Evolutionary conservation across 2,797 vertebrate species (phyloP).

Genomic region (Garrulus glandarius): DNA sequence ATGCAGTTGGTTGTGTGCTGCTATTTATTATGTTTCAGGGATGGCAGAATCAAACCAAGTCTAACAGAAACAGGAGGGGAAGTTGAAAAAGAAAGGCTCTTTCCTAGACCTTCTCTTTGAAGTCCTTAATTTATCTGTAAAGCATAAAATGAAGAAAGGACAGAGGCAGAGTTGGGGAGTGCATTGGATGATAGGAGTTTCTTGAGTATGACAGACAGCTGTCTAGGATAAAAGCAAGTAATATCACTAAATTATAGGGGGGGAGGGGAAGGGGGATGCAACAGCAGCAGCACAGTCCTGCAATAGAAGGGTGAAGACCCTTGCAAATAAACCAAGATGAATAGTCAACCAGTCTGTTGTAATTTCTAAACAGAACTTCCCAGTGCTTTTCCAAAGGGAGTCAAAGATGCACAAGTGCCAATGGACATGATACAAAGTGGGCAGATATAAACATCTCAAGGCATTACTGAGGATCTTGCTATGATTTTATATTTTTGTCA

Average conservation of each 20-base stretch:
- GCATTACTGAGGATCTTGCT: neutral
- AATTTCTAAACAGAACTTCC: neutral
- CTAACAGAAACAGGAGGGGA: neutral
- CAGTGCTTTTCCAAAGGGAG: neutral
- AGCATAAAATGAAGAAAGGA: neutral
- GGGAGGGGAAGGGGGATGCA: fast-evolving
- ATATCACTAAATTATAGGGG: neutral
- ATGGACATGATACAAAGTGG: neutral
- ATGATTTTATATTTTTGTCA: neutral
- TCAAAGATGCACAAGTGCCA: neutral
- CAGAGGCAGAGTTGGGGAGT: neutral
- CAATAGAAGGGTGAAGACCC: neutral
- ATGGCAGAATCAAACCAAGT: neutral
- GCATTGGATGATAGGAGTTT: neutral
- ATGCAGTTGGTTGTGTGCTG: neutral
- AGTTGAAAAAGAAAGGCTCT: neutral
- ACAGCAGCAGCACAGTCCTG: neutral
- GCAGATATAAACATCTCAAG: neutral
- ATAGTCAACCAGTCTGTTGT: neutral
- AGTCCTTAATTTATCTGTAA: neutral
- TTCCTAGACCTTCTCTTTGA: neutral
- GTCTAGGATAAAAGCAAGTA: neutral
- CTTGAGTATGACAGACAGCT: neutral
- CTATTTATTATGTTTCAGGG: neutral
- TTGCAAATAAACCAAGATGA: neutral